Evolutionary conservation across 2,797 vertebrate species (phyloP), one percentile per base, ranked within the genome.

Genomic region (Podarcis siculus): DNA sequence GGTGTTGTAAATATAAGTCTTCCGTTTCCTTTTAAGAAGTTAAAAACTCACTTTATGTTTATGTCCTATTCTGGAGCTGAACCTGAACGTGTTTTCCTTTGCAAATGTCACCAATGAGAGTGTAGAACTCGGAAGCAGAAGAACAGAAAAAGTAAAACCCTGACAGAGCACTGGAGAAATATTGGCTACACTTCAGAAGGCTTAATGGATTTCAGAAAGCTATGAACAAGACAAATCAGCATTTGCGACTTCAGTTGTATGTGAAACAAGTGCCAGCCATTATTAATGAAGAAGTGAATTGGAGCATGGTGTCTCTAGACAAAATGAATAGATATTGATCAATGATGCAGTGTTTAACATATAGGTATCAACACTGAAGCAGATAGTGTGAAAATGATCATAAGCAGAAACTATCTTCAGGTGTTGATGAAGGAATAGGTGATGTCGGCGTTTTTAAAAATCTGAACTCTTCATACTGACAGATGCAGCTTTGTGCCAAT

Each of bases 101-200:
- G 84, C 92, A 73, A 35, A 71, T n/a, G 84, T 82, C 85, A 86
- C 3, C 86, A 84, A 85, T 91, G 91, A 92, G 80, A 86, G 78
- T 75, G 87, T 81, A 85, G 79, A 83, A 10, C 82, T n/a, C 92
- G 84, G 81, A 49, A 5, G 71, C 35, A 39, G 13, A 72, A 71
- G 61, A 64, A 64, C 61, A 23, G 19, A 23, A 8, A 77, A 91
- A 94, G 8, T 4, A 87, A 91, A 0, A 15, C 13, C 37, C 66
- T 58, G 0, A n/a, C 90, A 92, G 90, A 91, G 39, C 90, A 73
- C 90, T 90, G 61, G 87, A 30, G 83, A 80, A 45, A 81, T 76
- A 27, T 89, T 96, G 94, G 89, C 94, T 88, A 37, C 71, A 85
- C 92, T 92, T 95, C 92, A 95, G 93, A 94, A 94, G 37, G 81